Evolutionary conservation across 2,797 vertebrate species (phyloP), one percentile per base, ranked within the genome.

Genomic region (Thalassophryne amazonica): DNA sequence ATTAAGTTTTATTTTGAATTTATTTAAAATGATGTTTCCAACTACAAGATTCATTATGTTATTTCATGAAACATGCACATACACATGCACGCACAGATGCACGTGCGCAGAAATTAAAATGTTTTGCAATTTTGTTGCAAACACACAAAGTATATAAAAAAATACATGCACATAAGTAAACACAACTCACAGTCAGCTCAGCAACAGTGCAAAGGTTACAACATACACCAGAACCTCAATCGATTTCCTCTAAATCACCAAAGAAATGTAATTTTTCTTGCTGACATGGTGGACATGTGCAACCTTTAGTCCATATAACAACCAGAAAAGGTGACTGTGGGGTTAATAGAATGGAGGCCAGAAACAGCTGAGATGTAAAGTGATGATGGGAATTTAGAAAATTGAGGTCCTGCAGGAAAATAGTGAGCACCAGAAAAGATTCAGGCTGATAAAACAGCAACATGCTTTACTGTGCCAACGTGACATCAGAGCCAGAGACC

Each of bases 331-430:
- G 74, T 74, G 14, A 46, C 37, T n/a, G 27, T 16, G 2, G 52
- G 68, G 69, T 79, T 81, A 78, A 81, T 76, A 43, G 66, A 73
- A 38, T 42, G 3, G 4, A 16, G 52, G 60, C 33, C 24, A 9
- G 10, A 23, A 55, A 57, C 3, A 55, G 17, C 29, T 2, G 1
- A 11, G 19, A 48, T 32, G 25, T 30, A 36, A 55, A 37, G 25
- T 12, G 1, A 30, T 47, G 8, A 23, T 22, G 16, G 18, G 22
- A 13, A 23, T 18, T 36, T 27, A 15, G 0, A 15, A 41, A 34
- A 45, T 6, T 14, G n/a, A 19, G 7, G 14, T 29, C 12, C n/a
- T 14, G 11, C 6, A n/a, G 25, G 0, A 2, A 11, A 7, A 14
- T 3, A 21, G 0, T 31, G 42, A 48, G 16, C n/a, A n/a, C n/a